These are phyloP conservation scores for Dasysyrphus albostriatus DNA, from an alignment of 2,888 invertebrate genomes.

Conservation along the genomic window DNA sequence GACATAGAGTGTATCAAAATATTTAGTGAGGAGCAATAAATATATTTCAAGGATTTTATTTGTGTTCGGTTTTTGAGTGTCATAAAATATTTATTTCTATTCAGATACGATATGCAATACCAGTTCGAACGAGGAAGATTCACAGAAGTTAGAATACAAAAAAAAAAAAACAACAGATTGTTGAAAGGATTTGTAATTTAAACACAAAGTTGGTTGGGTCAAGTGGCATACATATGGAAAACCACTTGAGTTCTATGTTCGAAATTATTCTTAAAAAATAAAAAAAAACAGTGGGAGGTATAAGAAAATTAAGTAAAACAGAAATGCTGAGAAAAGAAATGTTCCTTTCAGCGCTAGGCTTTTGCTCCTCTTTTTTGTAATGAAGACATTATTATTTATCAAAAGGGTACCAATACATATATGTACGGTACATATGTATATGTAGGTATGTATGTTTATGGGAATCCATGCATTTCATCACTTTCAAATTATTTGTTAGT, in stretches of 20 bases:
- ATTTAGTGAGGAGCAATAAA: slow-evolving; percentile 36
- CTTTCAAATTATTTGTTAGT: too few relatives aligned
- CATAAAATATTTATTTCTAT: slow-evolving; percentile 39
- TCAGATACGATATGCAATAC: slow-evolving; percentile 15
- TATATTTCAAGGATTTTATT: slow-evolving; percentile 52
- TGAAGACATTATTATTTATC: background rate
- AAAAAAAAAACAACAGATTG: slow-evolving; percentile 18
- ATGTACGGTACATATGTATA: too few relatives aligned
- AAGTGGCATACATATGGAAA: slow-evolving; percentile 34
- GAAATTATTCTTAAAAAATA: background rate
- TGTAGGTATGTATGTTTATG: too few relatives aligned
- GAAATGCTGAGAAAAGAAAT: slow-evolving; percentile 3
- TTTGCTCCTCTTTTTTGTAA: background rate
- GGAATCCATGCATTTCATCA: too few relatives aligned
- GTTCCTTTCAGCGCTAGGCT: background rate
- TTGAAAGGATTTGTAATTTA: slow-evolving; percentile 32
- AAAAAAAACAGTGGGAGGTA: slow-evolving; percentile 32
- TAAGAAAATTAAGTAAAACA: background rate
- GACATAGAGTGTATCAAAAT: slow-evolving; percentile 11
- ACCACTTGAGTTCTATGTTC: slow-evolving; percentile 19
- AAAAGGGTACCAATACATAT: background rate
- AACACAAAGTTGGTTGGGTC: slow-evolving; percentile 34
- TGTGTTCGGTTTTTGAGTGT: slow-evolving; percentile 38
- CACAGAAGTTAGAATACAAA: slow-evolving; percentile 12
- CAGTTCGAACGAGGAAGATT: slow-evolving; percentile 15